These are phyloP conservation scores for Manis crassicaudata DNA, from an alignment of 2,797 vertebrate genomes.

Conservation along the genomic window DNA sequence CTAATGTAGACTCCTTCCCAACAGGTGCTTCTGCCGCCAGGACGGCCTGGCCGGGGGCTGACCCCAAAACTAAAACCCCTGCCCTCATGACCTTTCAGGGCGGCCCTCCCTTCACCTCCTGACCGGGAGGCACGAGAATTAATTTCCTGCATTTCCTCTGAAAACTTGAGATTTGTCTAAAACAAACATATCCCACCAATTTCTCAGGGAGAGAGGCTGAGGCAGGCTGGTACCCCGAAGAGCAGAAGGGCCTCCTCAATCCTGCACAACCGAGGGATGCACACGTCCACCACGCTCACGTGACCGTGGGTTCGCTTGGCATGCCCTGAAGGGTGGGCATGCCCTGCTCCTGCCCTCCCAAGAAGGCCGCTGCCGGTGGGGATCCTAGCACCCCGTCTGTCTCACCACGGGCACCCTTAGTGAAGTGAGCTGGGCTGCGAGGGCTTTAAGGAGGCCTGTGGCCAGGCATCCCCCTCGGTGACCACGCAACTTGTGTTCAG, in stretches of 20 bases:
- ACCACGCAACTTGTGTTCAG: constrained; percentile 10
- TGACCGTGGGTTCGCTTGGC: no score
- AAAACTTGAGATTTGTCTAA: background rate
- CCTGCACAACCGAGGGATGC: background rate
- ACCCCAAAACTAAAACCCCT: background rate
- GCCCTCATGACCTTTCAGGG: background rate
- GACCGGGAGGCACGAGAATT: background rate
- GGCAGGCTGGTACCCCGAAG: background rate
- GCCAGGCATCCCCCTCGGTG: background rate
- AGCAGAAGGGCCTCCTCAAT: background rate
- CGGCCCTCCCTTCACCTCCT: background rate
- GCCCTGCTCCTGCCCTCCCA: background rate
- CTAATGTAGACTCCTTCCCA: background rate
- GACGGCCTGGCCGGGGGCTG: no score
- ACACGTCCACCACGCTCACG: background rate
- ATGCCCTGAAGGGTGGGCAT: no score
- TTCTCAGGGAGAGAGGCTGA: background rate
- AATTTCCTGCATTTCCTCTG: background rate
- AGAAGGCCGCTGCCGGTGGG: background rate
- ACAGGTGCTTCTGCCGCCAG: background rate
- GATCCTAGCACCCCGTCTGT: background rate
- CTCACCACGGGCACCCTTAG: background rate
- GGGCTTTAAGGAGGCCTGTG: background rate
- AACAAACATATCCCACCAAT: background rate
- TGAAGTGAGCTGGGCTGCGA: background rate